phyloP scores from a whole-genome alignment of 1,140 invertebrate genomes.

The Venturia canescens region DNA sequence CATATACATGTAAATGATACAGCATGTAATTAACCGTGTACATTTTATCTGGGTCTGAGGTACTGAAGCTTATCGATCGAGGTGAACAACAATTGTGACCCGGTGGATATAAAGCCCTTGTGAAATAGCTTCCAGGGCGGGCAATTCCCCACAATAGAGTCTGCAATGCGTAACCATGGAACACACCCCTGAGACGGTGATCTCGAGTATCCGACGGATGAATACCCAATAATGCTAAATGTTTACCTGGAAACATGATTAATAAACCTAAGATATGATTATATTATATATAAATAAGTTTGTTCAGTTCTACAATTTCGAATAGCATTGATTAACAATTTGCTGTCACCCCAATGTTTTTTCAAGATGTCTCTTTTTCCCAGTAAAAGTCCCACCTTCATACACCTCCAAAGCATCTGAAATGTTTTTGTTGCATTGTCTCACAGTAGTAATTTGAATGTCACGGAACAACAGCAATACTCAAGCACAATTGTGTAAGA shows the following conservation, averaged over 20 bases:
- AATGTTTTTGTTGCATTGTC: too few species aligned
- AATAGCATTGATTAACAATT: too few species aligned
- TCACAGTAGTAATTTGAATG: too few species aligned
- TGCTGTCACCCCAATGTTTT: too few species aligned
- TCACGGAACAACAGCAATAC: too few species aligned
- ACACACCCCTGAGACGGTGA: conserved; percentile 70
- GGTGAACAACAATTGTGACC: conserved; percentile 73
- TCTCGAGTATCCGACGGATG: conserved; percentile 77
- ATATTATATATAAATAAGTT: too few species aligned
- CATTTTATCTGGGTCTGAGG: conserved; percentile 74
- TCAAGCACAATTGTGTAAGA: too few species aligned
- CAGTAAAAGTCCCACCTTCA: too few species aligned
- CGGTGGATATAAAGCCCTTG: conserved; percentile 72
- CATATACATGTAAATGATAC: conserved; percentile 73
- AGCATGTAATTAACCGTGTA: conserved; percentile 75
- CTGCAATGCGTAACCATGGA: conserved; percentile 77
- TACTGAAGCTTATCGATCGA: conserved; percentile 72
- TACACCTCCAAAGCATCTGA: too few species aligned
- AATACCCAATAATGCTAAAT: conserved; percentile 73
- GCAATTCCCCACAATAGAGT: conserved; percentile 74
- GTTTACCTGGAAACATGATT: conserved; percentile 71
- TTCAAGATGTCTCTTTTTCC: too few species aligned
- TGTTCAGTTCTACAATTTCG: too few species aligned
- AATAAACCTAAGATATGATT: background rate
- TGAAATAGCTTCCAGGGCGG: conserved; percentile 73